Conservation (phyloP, 2,113 vertebrate genomes). For the Buteo buteo region DNA sequence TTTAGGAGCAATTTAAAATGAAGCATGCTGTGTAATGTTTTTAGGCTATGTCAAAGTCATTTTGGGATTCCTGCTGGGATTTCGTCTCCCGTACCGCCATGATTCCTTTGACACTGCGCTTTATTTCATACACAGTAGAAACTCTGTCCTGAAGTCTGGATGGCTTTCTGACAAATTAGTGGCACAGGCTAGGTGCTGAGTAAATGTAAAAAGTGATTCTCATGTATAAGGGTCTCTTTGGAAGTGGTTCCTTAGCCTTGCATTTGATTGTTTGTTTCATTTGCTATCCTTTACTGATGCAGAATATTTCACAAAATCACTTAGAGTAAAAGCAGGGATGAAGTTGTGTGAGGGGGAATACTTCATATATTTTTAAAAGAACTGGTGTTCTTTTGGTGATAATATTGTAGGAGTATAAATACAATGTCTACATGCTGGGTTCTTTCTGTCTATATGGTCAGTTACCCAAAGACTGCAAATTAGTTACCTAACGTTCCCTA, state of each 20-base stretch:
- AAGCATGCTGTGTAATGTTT: neutral
- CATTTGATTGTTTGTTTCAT: neutral
- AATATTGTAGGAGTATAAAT: neutral
- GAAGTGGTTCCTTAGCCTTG: neutral
- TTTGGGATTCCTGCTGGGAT: neutral
- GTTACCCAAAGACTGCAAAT: neutral
- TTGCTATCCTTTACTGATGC: neutral
- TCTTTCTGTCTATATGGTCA: neutral
- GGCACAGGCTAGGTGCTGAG: neutral
- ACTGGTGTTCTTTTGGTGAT: neutral
- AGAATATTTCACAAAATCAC: neutral
- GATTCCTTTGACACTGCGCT: neutral
- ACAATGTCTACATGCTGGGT: fast-evolving
- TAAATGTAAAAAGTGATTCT: neutral
- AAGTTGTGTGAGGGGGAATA: neutral
- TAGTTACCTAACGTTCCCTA: neutral
- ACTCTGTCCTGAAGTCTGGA: neutral
- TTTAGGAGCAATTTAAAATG: neutral
- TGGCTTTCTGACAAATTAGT: neutral
- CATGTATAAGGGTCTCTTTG: neutral
- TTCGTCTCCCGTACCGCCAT: neutral
- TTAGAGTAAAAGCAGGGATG: neutral
- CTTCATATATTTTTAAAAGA: neutral
- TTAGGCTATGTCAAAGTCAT: neutral
- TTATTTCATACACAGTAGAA: neutral